A percentile compares a stretch with the other conserved stretches of the same genome.
Conservation (phyloP, 2,113 vertebrate genomes). For the Rhea americana region DNA sequence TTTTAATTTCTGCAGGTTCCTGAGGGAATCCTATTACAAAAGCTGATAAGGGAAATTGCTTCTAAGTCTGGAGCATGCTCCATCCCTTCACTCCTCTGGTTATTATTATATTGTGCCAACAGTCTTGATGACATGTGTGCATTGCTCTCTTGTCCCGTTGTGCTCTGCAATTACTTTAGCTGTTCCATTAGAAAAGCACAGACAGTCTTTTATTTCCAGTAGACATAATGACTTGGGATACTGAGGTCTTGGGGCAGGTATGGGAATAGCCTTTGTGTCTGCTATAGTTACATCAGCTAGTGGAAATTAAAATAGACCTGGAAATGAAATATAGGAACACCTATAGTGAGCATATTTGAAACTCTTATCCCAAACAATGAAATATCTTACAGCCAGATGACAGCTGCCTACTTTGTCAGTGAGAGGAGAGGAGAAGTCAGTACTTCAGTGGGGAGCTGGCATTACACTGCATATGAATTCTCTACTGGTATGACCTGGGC, state of each 20-base stretch:
- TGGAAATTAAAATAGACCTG: background rate
- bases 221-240: background rate
- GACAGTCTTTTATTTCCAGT: background rate
- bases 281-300: background rate
- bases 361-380: background rate
- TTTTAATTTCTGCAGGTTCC: conserved; percentile 6
- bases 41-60: background rate
- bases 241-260: background rate
- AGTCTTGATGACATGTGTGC: background rate
- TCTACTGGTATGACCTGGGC: background rate
- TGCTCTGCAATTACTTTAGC: background rate
- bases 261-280: conserved; percentile 15
- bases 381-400: background rate
- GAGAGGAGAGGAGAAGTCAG: background rate
- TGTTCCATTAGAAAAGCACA: background rate
- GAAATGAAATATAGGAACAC: background rate
- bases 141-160: background rate
- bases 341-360: background rate
- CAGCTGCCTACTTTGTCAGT: background rate
- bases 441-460: background rate
- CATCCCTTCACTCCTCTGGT: background rate
- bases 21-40: background rate
- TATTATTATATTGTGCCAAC: background rate
- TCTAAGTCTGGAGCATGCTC: background rate
- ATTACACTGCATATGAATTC: background rate